Conservation (phyloP, 2,888 invertebrate genomes). For the Fragum whitleyi region DNA sequence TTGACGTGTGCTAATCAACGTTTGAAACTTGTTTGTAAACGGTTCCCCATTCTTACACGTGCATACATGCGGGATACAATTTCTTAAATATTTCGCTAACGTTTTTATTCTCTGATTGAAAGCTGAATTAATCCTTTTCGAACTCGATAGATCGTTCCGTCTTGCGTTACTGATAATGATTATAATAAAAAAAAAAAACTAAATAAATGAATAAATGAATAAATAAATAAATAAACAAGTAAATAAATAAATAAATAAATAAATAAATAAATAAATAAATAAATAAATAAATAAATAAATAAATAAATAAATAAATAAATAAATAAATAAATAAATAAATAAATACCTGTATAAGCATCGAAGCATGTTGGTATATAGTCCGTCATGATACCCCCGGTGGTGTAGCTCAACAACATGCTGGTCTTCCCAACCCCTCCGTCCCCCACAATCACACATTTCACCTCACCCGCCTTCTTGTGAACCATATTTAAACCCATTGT, state of each 20-base stretch:
- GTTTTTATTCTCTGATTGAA: no score
- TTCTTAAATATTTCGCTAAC: no score
- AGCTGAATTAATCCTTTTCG: no score
- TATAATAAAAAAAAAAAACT: no score
- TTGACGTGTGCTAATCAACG: no score
- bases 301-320: background rate
- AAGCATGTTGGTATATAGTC: constrained; percentile 79
- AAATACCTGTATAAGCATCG: constrained; percentile 77
- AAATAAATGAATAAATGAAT: no score
- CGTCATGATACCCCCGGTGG: constrained; percentile 75
- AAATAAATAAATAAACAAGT: no score
- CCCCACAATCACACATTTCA: constrained; percentile 80
- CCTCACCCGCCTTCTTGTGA: constrained; percentile 33
- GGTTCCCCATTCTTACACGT: no score
- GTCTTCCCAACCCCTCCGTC: constrained; percentile 82
- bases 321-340: background rate
- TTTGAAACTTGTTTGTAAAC: no score
- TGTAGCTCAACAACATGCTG: constrained; percentile 76
- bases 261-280: background rate
- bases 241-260: background rate
- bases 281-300: background rate
- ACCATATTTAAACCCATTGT: constrained; percentile 39
- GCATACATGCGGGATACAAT: no score
- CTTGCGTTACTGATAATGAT: no score
- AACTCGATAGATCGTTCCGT: no score